Evolutionary conservation across 2,888 invertebrate species (phyloP).

Genomic region (Acanthopleura granulata): DNA sequence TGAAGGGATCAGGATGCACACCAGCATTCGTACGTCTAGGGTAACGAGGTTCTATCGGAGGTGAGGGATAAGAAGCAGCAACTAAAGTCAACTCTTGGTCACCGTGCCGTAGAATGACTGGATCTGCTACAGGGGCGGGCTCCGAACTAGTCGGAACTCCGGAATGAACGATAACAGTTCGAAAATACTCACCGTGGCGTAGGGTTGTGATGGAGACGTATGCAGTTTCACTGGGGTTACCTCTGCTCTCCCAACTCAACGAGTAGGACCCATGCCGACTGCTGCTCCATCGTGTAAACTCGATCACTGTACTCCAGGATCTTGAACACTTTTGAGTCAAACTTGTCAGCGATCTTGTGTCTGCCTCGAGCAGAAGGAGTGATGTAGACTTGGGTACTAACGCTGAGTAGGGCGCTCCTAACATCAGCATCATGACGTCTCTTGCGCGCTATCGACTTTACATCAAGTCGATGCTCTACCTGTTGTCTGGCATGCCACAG

Average conservation of each 20-base stretch:
- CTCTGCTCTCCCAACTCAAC: background rate
- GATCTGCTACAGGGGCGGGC: too few species aligned
- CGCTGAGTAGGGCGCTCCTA: background rate
- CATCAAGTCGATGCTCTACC: conserved; percentile 2
- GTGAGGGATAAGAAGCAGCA: background rate
- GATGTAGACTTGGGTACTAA: background rate
- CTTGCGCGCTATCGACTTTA: background rate
- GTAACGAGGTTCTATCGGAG: background rate
- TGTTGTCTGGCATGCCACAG: background rate
- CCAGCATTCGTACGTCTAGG: background rate
- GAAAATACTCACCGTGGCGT: background rate
- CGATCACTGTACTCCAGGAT: conserved; percentile 8
- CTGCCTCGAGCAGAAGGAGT: too few species aligned
- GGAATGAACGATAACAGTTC: too few species aligned
- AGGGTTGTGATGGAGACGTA: too few species aligned
- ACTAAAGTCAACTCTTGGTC: background rate
- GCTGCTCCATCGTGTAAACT: background rate
- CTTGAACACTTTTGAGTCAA: conserved; percentile 16
- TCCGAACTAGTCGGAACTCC: too few species aligned
- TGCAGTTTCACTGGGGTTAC: background rate
- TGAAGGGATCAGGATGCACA: background rate
- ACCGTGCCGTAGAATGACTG: too few species aligned
- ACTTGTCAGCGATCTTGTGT: conserved; percentile 13
- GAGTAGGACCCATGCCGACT: background rate
- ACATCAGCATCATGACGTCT: conserved; percentile 2